Conservation (phyloP, 1,140 invertebrate genomes). For the Berghia stephanieae region DNA sequence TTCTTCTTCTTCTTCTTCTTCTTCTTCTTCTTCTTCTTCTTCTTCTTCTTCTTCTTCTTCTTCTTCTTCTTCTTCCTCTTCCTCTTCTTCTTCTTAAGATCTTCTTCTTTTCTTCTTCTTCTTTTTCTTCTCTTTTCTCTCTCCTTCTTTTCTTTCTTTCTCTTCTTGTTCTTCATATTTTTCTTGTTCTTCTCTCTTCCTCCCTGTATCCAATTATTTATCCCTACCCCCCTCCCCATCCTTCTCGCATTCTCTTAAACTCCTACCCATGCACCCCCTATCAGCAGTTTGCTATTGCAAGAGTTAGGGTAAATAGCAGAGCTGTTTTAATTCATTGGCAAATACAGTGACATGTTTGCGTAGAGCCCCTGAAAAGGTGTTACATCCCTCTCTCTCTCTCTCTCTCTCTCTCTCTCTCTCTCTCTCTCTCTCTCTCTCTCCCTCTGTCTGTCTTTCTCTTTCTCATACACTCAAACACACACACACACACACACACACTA, state of each 20-base stretch:
- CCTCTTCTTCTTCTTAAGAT: background rate
- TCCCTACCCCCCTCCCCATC: background rate
- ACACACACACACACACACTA: background rate
- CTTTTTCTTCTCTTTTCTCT: background rate
- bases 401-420: slow-evolving; percentile 21
- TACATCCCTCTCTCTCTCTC: background rate
- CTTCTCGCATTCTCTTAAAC: background rate
- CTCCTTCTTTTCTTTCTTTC: background rate
- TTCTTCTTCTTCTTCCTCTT: background rate
- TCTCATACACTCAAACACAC: too few relatives aligned
- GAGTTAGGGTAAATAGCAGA: too few relatives aligned
- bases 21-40: background rate
- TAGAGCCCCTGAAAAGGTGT: too few relatives aligned
- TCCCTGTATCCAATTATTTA: background rate
- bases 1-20: background rate
- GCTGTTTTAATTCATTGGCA: too few relatives aligned
- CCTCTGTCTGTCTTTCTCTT: background rate
- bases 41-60: background rate
- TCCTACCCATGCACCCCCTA: background rate
- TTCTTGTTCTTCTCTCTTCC: background rate
- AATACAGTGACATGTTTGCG: too few relatives aligned
- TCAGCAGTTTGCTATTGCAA: too few relatives aligned
- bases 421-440: slow-evolving; percentile 21
- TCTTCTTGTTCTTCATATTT: slow-evolving; percentile 11
- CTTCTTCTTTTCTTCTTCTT: background rate